These are phyloP conservation scores for Sebastolobus alascanus DNA, from an alignment of 2,797 vertebrate species.

Conservation along the genomic window DNA sequence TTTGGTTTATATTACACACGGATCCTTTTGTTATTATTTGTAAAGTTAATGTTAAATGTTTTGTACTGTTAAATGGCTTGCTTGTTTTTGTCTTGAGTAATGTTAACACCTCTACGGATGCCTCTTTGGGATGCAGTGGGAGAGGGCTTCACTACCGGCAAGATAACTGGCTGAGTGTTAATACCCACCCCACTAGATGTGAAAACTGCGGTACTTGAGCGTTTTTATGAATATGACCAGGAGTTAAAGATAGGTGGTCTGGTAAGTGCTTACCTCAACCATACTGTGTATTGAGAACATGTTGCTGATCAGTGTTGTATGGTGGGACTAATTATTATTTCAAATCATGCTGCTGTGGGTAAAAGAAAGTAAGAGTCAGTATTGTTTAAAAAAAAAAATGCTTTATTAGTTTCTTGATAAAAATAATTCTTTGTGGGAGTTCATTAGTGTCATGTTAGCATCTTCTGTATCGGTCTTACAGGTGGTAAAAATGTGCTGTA, in stretches of 20 bases:
- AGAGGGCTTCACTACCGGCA: constrained; percentile 66
- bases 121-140: constrained; percentile 66
- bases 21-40: constrained; percentile 87
- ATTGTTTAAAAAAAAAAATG: neutral
- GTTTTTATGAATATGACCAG: constrained; percentile 70
- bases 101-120: constrained; percentile 72
- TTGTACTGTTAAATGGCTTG: constrained; percentile 85
- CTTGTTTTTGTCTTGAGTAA: constrained; percentile 76
- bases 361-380: neutral
- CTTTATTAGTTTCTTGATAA: constrained; percentile 27
- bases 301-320: constrained; percentile 58
- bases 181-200: constrained; percentile 69
- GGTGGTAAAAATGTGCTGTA: constrained; percentile 6
- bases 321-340: constrained; percentile 12
- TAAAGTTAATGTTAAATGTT: constrained; percentile 86
- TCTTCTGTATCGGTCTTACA: neutral
- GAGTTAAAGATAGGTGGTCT: constrained; percentile 70
- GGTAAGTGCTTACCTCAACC: constrained; percentile 79
- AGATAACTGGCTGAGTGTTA: constrained; percentile 67
- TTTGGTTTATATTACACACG: constrained; percentile 89
- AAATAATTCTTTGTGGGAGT: neutral
- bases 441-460: constrained; percentile 14
- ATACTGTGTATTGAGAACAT: constrained; percentile 60
- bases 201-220: constrained; percentile 68
- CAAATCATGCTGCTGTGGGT: constrained; percentile 26